Conservation (phyloP, 1,140 invertebrate genomes). For the Zaprionus taronus region DNA sequence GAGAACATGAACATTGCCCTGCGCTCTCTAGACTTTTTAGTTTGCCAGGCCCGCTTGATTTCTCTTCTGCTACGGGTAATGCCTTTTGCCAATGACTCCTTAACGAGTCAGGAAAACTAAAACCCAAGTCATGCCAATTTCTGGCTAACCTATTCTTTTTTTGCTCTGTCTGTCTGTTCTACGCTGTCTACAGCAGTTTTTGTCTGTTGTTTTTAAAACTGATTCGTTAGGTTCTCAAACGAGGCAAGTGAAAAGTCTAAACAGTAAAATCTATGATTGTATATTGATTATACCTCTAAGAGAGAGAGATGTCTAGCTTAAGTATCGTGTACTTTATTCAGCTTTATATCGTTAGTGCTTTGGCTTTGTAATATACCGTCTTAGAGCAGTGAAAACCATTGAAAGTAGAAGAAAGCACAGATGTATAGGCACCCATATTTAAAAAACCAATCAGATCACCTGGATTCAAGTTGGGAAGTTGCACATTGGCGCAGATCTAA, state of each 20-base stretch:
- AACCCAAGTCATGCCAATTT: conserved; percentile 15
- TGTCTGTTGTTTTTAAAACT: not conserved
- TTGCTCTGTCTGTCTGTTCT: not conserved
- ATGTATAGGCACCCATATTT: conserved; percentile 97
- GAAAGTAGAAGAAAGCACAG: conserved; percentile 94
- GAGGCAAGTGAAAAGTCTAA: not conserved
- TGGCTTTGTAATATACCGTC: conserved; percentile 66
- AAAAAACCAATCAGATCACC: conserved; percentile 95
- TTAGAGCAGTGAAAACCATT: conserved; percentile 91
- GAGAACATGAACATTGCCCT: conserved; percentile 44
- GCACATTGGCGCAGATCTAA: conserved; percentile 86
- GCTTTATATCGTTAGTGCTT: not conserved
- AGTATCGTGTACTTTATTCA: no score
- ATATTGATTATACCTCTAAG: no score
- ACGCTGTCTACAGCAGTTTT: not conserved
- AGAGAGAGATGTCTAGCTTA: no score
- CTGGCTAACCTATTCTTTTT: conserved; percentile 1
- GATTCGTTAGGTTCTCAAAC: not conserved
- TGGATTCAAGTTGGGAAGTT: conserved; percentile 90
- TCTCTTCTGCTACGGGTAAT: conserved; percentile 10
- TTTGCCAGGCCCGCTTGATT: conserved; percentile 5
- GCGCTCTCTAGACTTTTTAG: conserved; percentile 30
- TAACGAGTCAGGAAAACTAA: conserved; percentile 18
- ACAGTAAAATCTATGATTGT: no score
- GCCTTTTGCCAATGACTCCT: conserved; percentile 25